A percentile compares a stretch with the other conserved stretches of the same genome.
Conservation (phyloP, 2,113 vertebrate species). For the Ciconia maguari region DNA sequence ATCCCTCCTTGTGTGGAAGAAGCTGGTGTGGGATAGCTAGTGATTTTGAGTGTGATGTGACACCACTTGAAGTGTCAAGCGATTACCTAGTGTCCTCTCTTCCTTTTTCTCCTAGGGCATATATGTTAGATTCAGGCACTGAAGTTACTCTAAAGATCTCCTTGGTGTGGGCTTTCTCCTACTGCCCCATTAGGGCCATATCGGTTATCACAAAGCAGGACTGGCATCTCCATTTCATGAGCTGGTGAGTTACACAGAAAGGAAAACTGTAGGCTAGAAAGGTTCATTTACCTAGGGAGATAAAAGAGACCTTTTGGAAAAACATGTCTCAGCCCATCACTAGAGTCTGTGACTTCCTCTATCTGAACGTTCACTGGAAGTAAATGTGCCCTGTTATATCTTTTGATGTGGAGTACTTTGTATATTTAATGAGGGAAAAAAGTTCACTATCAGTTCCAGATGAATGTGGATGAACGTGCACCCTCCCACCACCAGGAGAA, state of each 20-base stretch:
- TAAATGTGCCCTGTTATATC: neutral
- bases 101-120: neutral
- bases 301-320: neutral
- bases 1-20: neutral
- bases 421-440: neutral
- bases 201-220: neutral
- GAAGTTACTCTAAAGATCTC: neutral
- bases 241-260: neutral
- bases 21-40: neutral
- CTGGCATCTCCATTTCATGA: neutral
- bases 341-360: neutral
- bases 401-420: neutral
- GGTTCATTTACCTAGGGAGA: neutral
- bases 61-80: neutral
- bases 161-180: neutral
- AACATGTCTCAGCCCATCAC: neutral
- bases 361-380: neutral
- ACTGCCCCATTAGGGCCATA: neutral
- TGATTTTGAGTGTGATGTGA: neutral
- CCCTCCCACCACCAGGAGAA: neutral
- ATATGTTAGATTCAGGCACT: neutral
- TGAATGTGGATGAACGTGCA: rapidly evolving
- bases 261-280: neutral
- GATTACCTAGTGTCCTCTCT: neutral
- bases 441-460: neutral